A percentile compares a stretch with the other conserved stretches of the same genome.
Evolutionary conservation across 2,113 vertebrate species (phyloP).

Genomic region (Ceyx melanurus): DNA sequence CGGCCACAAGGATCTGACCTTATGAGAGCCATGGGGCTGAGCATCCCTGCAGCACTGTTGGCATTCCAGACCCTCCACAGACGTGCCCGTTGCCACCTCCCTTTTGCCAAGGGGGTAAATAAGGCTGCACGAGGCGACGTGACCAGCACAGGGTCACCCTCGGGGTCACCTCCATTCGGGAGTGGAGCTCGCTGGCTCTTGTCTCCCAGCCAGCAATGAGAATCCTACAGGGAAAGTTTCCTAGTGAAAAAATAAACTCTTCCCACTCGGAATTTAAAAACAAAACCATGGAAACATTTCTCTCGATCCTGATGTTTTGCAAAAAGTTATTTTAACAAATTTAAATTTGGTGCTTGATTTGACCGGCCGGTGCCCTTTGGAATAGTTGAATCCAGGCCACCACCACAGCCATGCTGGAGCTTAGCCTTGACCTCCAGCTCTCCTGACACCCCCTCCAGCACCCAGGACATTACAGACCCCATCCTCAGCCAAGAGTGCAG

Average conservation of each 20-base stretch:
- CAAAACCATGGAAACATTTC: conserved; percentile 58
- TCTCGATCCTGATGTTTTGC: conserved; percentile 41
- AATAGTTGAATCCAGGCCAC: conserved; percentile 56
- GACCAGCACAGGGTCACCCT: neutral
- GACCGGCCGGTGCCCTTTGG: conserved; percentile 2
- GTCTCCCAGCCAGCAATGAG: neutral
- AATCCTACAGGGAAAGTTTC: conserved; percentile 51
- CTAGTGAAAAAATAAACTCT: conserved; percentile 63
- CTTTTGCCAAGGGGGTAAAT: neutral
- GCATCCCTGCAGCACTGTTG: neutral
- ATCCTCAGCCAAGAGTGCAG: neutral
- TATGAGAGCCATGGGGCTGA: neutral
- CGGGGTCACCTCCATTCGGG: neutral
- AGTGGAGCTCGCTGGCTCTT: neutral
- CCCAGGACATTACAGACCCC: neutral
- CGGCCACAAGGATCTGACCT: accelerated
- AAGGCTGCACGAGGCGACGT: neutral
- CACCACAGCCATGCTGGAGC: neutral
- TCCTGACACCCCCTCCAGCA: neutral
- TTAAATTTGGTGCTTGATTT: conserved; percentile 45
- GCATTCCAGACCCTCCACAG: neutral
- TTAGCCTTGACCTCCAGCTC: accelerated
- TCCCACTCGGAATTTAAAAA: conserved; percentile 60
- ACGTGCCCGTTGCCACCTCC: neutral
- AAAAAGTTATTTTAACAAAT: conserved; percentile 66